Evolutionary conservation across 2,797 vertebrate genomes (phyloP).

Genomic region (Salarias fasciatus): DNA sequence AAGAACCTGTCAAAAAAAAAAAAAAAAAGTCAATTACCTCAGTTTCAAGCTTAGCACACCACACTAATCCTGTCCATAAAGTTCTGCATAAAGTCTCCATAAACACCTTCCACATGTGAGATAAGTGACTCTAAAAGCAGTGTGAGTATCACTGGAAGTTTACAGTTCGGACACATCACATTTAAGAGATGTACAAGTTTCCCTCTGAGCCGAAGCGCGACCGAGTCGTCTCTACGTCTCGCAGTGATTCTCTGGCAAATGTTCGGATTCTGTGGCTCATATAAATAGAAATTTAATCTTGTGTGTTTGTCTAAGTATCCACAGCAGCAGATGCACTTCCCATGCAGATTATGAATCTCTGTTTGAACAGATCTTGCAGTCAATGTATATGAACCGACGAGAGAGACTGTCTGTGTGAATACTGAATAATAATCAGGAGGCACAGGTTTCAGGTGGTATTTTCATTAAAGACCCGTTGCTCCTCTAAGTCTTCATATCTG

Average conservation of each 20-base stretch:
- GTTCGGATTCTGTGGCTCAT: constrained; percentile 77
- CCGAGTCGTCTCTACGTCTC: constrained; percentile 58
- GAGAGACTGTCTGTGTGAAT: constrained; percentile 51
- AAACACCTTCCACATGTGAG: constrained; percentile 11
- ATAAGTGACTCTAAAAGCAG: not conserved
- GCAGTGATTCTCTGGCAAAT: constrained; percentile 79
- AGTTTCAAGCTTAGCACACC: constrained; percentile 37
- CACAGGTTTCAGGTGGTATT: constrained; percentile 53
- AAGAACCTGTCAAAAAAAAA: constrained; percentile 41
- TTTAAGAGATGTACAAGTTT: constrained; percentile 46
- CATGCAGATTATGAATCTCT: constrained; percentile 84
- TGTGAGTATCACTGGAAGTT: constrained; percentile 17
- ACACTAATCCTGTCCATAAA: constrained; percentile 44
- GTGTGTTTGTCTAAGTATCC: constrained; percentile 85
- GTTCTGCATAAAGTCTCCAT: constrained; percentile 24
- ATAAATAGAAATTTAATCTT: constrained; percentile 91
- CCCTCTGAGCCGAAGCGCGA: constrained; percentile 48
- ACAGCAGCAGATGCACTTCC: constrained; percentile 81
- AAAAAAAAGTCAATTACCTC: constrained; percentile 45
- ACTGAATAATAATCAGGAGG: constrained; percentile 73
- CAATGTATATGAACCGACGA: constrained; percentile 79
- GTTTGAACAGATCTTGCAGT: constrained; percentile 80
- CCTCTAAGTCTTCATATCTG: constrained; percentile 36
- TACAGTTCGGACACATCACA: constrained; percentile 37
- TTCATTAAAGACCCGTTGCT: constrained; percentile 61